Evolutionary conservation across 2,888 invertebrate genomes (phyloP), one percentile per base, ranked within the genome.

Genomic region (Apodemia zela): DNA sequence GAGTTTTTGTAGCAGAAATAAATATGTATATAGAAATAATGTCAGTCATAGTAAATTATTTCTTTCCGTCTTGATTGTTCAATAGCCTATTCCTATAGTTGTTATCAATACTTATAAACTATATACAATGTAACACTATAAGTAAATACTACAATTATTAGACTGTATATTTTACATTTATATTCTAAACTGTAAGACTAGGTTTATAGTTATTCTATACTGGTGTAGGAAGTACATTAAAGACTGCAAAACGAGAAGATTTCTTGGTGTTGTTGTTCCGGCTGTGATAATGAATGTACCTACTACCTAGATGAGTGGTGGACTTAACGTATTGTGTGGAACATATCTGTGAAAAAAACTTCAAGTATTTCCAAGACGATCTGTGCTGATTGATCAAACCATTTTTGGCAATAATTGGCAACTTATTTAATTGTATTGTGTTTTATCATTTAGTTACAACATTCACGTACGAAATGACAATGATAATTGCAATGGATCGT

Each of bases 211-310:
- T 60, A 42, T 15, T 13, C 15, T 42, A 15, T 15, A 42, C 15
- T 47, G 61, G n/a, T 66, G 29, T 61, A 63, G 63, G 62, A 65
- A 65, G 64, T 63, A 63, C 18, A 47, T 59, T 65, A 58, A 68
- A 71, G 70, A 71, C 71, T 70, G 71, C 59, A 62, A 60, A 62
- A 68, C 15, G 57, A 57, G 15, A 38, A 68, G 59, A 68, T 64
- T 61, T 73, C 73, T 71, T 73, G 72, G 75, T 76, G 79, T 79
- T 80, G 73, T 75, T 77, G 75, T 76, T 75, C 77, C 72, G 85
- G 85, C 85, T 85, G 85, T 85, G 85, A 85, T 83, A 79, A 72
- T 70, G 70, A 68, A 68, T 72, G 69, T 75, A 74, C 69, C 74
- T 21, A 21, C 21, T 21, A 21, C 21, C 21, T 74, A 75, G 75